Conservation (phyloP, 2,888 invertebrate genomes). For the Nemotelus nigrinus region DNA sequence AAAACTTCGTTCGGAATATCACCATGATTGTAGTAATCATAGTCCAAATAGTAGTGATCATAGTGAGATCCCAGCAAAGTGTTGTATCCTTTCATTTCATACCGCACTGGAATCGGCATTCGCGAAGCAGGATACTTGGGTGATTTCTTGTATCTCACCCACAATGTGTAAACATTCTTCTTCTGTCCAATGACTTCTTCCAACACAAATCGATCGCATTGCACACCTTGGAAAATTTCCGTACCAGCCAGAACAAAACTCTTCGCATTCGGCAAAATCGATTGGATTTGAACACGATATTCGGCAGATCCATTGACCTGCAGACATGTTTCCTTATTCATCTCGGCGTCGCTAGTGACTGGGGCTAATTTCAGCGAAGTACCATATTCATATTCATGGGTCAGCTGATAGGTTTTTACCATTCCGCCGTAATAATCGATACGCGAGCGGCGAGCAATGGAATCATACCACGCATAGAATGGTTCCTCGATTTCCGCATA, state of each 20-base stretch:
- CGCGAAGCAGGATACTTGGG: conserved; percentile 63
- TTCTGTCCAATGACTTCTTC: conserved; percentile 78
- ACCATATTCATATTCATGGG: conserved; percentile 70
- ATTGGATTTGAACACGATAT: conserved; percentile 73
- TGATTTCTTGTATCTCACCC: conserved; percentile 79
- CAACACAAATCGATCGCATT: conserved; percentile 80
- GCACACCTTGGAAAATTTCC: conserved; percentile 76
- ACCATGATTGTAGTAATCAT: conserved; percentile 74
- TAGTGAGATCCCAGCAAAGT: conserved; percentile 93
- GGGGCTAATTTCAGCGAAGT: conserved; percentile 85
- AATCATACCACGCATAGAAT: conserved; percentile 89
- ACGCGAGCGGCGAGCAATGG: conserved; percentile 77
- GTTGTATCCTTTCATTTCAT: conserved; percentile 95
- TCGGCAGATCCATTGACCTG: conserved; percentile 81
- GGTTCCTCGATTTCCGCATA: conserved; percentile 95
- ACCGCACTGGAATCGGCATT: conserved; percentile 78
- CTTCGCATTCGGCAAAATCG: conserved; percentile 82
- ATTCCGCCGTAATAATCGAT: conserved; percentile 96
- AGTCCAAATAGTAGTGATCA: conserved; percentile 91
- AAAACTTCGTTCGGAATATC: conserved; percentile 77
- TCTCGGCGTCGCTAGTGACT: conserved; percentile 76
- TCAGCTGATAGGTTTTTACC: conserved; percentile 90
- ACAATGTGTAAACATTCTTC: conserved; percentile 87
- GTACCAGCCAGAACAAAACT: conserved; percentile 76
- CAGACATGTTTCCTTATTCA: conserved; percentile 72